Percentiles rank a stretch among this genome's conserved stretches.
Evolutionary conservation across 2,797 vertebrate species (phyloP).

Genomic region (Otolemur crassicaudatus): DNA sequence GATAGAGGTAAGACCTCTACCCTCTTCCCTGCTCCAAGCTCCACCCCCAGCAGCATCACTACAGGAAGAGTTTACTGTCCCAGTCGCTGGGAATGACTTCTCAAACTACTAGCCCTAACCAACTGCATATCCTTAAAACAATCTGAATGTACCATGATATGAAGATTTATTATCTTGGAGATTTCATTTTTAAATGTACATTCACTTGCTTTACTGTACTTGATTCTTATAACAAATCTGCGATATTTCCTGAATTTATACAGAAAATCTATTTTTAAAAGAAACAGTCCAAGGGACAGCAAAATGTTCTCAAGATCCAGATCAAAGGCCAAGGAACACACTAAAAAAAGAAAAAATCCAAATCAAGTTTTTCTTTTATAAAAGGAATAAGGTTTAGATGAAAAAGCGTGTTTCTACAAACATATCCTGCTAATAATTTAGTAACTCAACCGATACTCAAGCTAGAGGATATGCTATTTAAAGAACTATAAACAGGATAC

Average conservation of each 20-base stretch:
- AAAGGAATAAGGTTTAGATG: background rate
- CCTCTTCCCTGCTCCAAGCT: background rate
- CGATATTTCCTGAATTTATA: background rate
- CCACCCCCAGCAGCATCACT: background rate
- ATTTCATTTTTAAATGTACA: background rate
- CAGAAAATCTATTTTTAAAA: background rate
- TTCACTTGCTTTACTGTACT: background rate
- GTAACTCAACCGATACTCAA: background rate
- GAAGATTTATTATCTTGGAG: background rate
- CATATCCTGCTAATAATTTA: background rate
- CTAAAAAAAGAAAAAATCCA: background rate
- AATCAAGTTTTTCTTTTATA: background rate
- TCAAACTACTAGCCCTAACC: background rate
- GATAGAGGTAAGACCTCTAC: background rate
- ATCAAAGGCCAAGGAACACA: no score
- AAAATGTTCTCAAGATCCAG: background rate
- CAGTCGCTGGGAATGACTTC: background rate
- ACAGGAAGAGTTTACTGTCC: background rate
- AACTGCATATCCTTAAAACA: background rate
- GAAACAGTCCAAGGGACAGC: background rate
- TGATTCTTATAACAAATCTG: background rate
- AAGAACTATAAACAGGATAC: background rate
- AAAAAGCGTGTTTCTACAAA: constrained; percentile 22
- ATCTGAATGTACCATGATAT: background rate
- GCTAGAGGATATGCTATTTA: background rate